Evolutionary conservation across 2,888 invertebrate species (phyloP), one percentile per base, ranked within the genome.

Genomic region (Drosophila fulvimacula): DNA sequence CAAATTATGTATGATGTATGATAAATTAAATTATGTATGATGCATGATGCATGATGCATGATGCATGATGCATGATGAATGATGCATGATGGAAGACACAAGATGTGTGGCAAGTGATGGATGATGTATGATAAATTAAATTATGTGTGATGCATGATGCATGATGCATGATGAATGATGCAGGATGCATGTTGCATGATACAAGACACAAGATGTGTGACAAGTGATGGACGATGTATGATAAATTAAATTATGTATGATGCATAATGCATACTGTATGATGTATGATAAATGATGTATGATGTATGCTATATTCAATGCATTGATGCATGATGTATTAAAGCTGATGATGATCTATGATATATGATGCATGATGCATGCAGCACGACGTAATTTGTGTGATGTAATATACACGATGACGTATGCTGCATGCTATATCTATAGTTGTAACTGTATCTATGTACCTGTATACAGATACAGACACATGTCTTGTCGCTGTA

Each of bases 401-500:
- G 24, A 15, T 27, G n/a, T 17, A 46, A n/a, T 15, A 44, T 44
- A 6, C 44, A n/a, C 9, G 24, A 44, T 44, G 27, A 24, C n/a
- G 11, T 44, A 24, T n/a, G 30, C 36, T 39, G 4, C 17, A 39
- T 17, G n/a, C 17, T 41, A 1, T 19, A 44, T 9, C 46, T 46
- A 10, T 27, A 27, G 11, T 27, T 30, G n/a, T 17, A 48, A 11
- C 11, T 52, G 38, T 21, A 17, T 3, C 15, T 61, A 38, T 65
- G 13, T 15, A 39, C 46, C 46, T 42, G 41, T 55, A 27, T 2
- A 11, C 13, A 38, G 17, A 36, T 44, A 27, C 27, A 27, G 17
- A 32, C 39, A 17, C 46, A 51, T n/a, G 19, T 1, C 3, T 7
- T 63, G 46, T 46, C 34, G n/a, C 39, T 66, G 51, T 73, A 42